phyloP scores from a whole-genome alignment of 2,888 invertebrate species.

The Prosapia bicincta region DNA sequence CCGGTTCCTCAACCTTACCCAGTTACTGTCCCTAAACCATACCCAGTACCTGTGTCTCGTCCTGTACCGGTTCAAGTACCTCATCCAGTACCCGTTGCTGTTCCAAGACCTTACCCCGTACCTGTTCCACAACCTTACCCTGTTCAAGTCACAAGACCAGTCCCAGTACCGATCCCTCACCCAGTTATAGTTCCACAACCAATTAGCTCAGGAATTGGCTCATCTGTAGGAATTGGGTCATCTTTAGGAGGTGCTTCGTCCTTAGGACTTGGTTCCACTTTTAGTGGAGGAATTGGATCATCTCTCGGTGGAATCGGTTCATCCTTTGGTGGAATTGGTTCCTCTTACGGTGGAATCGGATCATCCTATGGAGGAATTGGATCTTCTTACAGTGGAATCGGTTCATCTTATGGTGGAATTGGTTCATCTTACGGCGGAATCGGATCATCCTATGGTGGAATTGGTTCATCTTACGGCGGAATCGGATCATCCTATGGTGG shows the following conservation, averaged over 20 bases:
- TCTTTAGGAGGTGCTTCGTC: background rate
- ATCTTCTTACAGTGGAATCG: constrained; percentile 44
- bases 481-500: background rate
- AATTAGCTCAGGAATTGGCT: constrained; percentile 18
- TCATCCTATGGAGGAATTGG: constrained; percentile 36
- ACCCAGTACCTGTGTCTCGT: constrained; percentile 23
- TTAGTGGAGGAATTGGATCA: background rate
- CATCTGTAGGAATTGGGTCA: constrained; percentile 14
- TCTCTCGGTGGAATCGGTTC: background rate
- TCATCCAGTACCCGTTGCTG: constrained; percentile 44
- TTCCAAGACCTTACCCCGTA: constrained; percentile 37
- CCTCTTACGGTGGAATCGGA: background rate
- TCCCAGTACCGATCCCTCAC: constrained; percentile 29
- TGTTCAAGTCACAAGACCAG: constrained; percentile 27
- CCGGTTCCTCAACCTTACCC: constrained; percentile 28
- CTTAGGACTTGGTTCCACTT: background rate
- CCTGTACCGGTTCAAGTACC: constrained; percentile 31
- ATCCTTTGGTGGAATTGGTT: background rate
- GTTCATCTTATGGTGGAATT: background rate
- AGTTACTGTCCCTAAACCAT: constrained; percentile 23
- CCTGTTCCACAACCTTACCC: constrained; percentile 30
- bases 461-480: background rate
- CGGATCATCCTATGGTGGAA: background rate
- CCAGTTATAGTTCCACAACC: constrained; percentile 29
- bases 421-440: background rate